phyloP scores from a whole-genome alignment of 2,888 invertebrate species.

The Chironomus riparius region DNA sequence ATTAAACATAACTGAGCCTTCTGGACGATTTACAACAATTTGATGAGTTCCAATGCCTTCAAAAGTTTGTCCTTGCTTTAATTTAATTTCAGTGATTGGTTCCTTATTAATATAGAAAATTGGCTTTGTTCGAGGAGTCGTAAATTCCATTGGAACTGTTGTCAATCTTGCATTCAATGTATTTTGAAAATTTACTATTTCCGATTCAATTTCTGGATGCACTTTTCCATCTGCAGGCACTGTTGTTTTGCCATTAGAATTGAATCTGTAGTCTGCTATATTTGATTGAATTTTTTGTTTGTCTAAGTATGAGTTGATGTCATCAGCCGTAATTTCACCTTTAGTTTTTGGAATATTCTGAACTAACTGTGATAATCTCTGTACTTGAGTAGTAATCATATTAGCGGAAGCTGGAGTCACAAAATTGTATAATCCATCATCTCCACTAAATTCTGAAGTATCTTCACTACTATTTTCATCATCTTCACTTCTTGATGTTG shows the following conservation, averaged over 20 bases:
- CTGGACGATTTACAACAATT: constrained; percentile 41
- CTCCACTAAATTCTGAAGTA: constrained; percentile 33
- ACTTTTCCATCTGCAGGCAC: constrained; percentile 30
- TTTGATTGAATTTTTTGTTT: constrained; percentile 39
- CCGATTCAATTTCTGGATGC: constrained; percentile 29
- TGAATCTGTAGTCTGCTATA: constrained; percentile 33
- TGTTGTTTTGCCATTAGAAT: constrained; percentile 29
- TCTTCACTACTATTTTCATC: constrained; percentile 30
- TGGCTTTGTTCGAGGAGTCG: constrained; percentile 28
- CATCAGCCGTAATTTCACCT: constrained; percentile 37
- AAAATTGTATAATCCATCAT: constrained; percentile 33
- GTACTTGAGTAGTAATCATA: constrained; percentile 37
- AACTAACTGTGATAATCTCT: constrained; percentile 39
- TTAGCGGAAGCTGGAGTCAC: constrained; percentile 27
- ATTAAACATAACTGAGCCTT: constrained; percentile 39
- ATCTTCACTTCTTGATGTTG: constrained; percentile 18
- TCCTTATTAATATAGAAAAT: constrained; percentile 35
- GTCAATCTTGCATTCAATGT: constrained; percentile 13
- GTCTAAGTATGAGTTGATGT: constrained; percentile 41
- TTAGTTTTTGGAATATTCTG: constrained; percentile 36
- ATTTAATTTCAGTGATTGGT: constrained; percentile 30
- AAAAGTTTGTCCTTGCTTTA: constrained; percentile 30
- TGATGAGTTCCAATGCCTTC: constrained; percentile 38
- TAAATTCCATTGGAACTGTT: background rate
- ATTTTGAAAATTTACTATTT: constrained; percentile 30